A percentile compares a stretch with the other conserved stretches of the same genome.
These are phyloP conservation scores for Borostomias antarcticus DNA, from an alignment of 2,797 vertebrate genomes.

Conservation along the genomic window DNA sequence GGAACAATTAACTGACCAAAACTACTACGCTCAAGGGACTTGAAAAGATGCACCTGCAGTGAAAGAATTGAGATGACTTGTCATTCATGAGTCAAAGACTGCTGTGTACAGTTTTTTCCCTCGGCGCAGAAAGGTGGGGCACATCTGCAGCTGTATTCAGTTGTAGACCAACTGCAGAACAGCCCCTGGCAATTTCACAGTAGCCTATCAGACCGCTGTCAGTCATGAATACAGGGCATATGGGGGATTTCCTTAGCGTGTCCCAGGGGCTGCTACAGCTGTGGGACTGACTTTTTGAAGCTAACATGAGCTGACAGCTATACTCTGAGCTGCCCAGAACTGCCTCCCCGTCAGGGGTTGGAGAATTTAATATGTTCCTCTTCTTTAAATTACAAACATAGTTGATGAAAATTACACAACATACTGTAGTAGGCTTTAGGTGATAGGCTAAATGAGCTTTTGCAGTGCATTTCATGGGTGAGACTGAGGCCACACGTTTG, in stretches of 20 bases:
- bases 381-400: too few relatives aligned
- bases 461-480: too few relatives aligned
- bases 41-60: conserved; percentile 40
- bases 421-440: too few relatives aligned
- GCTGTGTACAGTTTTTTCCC: not conserved
- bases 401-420: too few relatives aligned
- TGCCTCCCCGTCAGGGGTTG: not conserved
- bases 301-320: not conserved
- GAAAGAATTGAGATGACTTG: conserved; percentile 13
- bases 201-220: not conserved
- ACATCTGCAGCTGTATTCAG: not conserved
- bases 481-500: not conserved
- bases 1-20: too few relatives aligned
- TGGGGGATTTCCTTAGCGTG: not conserved
- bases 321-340: not conserved
- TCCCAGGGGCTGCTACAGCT: conserved; percentile 1
- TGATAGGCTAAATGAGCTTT: too few relatives aligned
- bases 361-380: not conserved
- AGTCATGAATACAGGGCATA: not conserved
- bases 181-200: not conserved
- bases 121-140: not conserved
- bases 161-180: not conserved
- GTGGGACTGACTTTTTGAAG: not conserved
- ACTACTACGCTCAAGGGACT: not conserved
- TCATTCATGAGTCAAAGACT: not conserved